Percentiles rank a stretch among this genome's conserved stretches.
phyloP scores from a whole-genome alignment of 2,888 invertebrate species.

The Meghimatium bilineatum region DNA sequence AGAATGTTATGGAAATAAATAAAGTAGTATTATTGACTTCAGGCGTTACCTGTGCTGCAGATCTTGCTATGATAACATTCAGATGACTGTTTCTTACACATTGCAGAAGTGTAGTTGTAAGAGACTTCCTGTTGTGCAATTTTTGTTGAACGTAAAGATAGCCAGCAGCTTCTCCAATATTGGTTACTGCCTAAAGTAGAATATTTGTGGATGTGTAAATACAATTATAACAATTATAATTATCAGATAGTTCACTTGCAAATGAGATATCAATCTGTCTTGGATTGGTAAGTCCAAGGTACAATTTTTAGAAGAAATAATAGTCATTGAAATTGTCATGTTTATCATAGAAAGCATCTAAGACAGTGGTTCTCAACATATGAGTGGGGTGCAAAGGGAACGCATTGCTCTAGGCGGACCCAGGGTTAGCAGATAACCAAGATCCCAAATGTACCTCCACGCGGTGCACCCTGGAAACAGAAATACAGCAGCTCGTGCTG shows the following conservation, averaged over 20 bases:
- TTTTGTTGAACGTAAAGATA: background rate
- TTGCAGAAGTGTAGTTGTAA: conserved; percentile 9
- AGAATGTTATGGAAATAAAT: too few species aligned
- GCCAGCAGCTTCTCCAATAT: conserved; percentile 23
- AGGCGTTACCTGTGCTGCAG: conserved; percentile 25
- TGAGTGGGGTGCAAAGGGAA: too few species aligned
- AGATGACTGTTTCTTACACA: conserved; percentile 19
- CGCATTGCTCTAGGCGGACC: too few species aligned
- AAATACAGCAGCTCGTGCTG: too few species aligned
- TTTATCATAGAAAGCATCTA: too few species aligned
- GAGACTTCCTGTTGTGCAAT: background rate
- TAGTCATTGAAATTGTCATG: too few species aligned
- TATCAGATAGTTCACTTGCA: background rate
- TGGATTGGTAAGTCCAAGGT: too few species aligned
- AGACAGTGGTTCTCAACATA: too few species aligned
- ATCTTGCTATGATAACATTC: conserved; percentile 3
- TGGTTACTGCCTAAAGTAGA: conserved; percentile 29
- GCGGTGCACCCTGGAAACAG: too few species aligned
- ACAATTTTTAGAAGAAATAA: too few species aligned
- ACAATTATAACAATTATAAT: background rate
- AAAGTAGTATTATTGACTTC: background rate
- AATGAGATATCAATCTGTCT: background rate
- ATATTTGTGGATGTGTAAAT: background rate
- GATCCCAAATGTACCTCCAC: too few species aligned
- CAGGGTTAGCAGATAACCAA: too few species aligned